A percentile compares a stretch with the other conserved stretches of the same genome.
These are phyloP conservation scores for Hirundichthys speculiger DNA, from an alignment of 2,113 vertebrate species.

Conservation along the genomic window DNA sequence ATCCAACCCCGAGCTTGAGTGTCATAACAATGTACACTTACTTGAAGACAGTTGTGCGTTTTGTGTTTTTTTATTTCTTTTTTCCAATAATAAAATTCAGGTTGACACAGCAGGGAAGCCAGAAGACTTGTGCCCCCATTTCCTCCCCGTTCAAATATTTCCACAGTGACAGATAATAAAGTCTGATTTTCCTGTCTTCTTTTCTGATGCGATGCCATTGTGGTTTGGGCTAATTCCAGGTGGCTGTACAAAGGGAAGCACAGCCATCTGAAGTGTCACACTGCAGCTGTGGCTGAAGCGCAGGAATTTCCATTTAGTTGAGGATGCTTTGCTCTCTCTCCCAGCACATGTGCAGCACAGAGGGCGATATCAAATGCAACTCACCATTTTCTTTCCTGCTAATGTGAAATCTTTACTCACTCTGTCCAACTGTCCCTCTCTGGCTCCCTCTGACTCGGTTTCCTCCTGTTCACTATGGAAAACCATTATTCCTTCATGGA, in stretches of 20 bases:
- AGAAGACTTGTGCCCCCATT: conserved; percentile 64
- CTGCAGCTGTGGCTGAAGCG: conserved; percentile 86
- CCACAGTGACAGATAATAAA: conserved; percentile 84
- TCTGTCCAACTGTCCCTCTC: conserved; percentile 13
- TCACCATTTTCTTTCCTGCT: conserved; percentile 26
- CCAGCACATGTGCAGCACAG: conserved; percentile 90
- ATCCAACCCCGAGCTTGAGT: no score
- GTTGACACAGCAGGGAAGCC: conserved; percentile 65
- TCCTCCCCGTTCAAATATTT: conserved; percentile 77
- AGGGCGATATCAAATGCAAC: conserved; percentile 88
- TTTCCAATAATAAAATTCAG: conserved; percentile 66
- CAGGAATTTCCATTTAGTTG: conserved; percentile 84
- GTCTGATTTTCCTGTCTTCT: conserved; percentile 74
- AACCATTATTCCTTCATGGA: not conserved
- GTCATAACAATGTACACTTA: conserved; percentile 21
- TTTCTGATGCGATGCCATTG: conserved; percentile 92
- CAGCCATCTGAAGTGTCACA: conserved; percentile 91
- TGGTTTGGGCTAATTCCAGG: conserved; percentile 92
- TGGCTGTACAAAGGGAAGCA: conserved; percentile 87
- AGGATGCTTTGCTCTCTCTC: conserved; percentile 68
- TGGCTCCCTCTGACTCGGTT: not conserved
- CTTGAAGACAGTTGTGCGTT: conserved; percentile 18
- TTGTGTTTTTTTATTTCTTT: conserved; percentile 32
- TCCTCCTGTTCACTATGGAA: conserved; percentile 12
- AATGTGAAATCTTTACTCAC: conserved; percentile 45